Evolutionary conservation across 2,888 invertebrate species (phyloP).

Genomic region (Coenonympha glycerion): DNA sequence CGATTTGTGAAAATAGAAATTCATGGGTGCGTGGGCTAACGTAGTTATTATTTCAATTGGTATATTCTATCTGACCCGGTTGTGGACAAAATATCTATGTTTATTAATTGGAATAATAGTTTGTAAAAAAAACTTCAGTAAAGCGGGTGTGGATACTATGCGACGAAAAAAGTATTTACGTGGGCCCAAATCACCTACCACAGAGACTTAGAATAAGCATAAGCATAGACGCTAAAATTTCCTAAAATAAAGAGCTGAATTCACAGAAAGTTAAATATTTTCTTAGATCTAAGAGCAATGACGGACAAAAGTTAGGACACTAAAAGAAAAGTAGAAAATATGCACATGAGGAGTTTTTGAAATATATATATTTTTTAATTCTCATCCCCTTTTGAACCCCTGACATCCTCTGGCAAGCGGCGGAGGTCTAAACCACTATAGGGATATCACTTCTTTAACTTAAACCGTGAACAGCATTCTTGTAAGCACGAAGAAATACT

Average conservation of each 20-base stretch:
- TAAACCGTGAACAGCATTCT: too few relatives aligned
- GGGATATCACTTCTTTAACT: too few relatives aligned
- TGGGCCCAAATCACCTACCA: slow-evolving; percentile 14
- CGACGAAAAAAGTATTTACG: slow-evolving; percentile 18
- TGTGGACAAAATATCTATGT: background rate
- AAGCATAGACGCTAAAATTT: background rate
- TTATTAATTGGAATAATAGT: slow-evolving; percentile 6
- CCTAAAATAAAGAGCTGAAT: background rate
- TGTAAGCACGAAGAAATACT: too few relatives aligned
- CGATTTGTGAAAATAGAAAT: background rate
- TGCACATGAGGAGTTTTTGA: too few relatives aligned
- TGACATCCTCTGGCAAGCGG: too few relatives aligned
- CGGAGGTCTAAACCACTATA: too few relatives aligned
- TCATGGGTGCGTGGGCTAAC: background rate
- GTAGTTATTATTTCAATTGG: background rate
- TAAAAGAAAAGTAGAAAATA: too few relatives aligned
- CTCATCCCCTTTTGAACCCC: too few relatives aligned
- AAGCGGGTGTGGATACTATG: slow-evolving; percentile 11
- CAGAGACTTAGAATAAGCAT: background rate
- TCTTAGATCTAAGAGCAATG: too few relatives aligned
- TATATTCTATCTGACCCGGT: background rate
- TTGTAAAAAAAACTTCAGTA: slow-evolving; percentile 1
- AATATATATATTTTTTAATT: too few relatives aligned
- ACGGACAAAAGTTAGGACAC: too few relatives aligned
- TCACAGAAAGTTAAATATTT: too few relatives aligned